These are phyloP conservation scores for Hippopotamus amphibius DNA, from an alignment of 2,113 vertebrate genomes.

Conservation along the genomic window DNA sequence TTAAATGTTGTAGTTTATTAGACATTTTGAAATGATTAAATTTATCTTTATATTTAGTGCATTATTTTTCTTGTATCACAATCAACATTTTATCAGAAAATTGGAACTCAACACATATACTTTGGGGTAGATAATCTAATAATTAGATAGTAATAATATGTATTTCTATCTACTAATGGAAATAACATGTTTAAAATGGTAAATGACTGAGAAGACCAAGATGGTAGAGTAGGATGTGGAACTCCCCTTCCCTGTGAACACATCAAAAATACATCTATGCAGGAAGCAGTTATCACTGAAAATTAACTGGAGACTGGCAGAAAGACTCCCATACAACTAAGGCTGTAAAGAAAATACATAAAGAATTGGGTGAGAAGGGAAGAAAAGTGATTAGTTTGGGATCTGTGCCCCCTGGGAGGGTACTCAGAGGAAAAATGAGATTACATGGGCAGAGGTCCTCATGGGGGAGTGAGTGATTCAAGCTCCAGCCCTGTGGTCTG, in stretches of 20 bases:
- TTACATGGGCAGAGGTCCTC: background rate
- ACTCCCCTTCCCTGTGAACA: background rate
- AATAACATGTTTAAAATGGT: background rate
- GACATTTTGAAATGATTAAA: background rate
- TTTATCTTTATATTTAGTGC: background rate
- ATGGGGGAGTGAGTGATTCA: background rate
- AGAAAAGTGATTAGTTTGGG: background rate
- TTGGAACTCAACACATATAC: background rate
- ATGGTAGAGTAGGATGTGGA: background rate
- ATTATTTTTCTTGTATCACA: background rate
- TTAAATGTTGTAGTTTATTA: background rate
- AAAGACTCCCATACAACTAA: background rate
- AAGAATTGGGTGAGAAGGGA: background rate
- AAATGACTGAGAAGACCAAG: background rate
- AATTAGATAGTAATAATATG: background rate
- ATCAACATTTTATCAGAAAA: conserved; percentile 29
- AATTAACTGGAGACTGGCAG: background rate
- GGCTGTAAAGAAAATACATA: background rate
- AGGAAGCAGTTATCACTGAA: background rate
- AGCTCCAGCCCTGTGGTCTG: background rate
- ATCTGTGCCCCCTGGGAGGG: background rate
- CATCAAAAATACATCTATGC: background rate
- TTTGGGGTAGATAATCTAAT: background rate
- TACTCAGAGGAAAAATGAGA: background rate
- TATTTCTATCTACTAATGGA: background rate